These are phyloP conservation scores for Coptodon bakossiorum DNA, from an alignment of 2,113 vertebrate genomes.

Conservation along the genomic window DNA sequence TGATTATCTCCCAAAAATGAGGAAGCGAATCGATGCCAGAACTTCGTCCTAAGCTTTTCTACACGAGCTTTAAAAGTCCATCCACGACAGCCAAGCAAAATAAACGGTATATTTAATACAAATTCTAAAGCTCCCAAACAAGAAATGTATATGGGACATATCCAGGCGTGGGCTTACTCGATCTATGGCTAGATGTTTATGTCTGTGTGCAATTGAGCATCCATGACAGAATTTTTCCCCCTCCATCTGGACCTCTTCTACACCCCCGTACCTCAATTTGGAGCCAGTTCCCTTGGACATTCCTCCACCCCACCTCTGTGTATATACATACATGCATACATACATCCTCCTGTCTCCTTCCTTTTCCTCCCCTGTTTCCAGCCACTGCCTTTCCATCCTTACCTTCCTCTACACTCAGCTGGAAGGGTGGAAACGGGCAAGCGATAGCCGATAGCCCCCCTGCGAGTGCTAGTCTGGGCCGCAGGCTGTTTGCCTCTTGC, in stretches of 20 bases:
- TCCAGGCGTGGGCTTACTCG: constrained; percentile 6
- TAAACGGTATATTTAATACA: constrained; percentile 36
- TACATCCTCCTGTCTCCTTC: constrained; percentile 19
- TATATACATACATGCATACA: constrained; percentile 26
- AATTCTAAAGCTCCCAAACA: constrained; percentile 13
- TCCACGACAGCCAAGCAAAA: constrained; percentile 39
- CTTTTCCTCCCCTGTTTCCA: constrained; percentile 17
- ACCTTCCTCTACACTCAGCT: not conserved
- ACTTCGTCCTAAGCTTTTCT: not conserved
- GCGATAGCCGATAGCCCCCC: constrained; percentile 60
- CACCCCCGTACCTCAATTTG: constrained; percentile 21
- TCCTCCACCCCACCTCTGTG: constrained; percentile 7
- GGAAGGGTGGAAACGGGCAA: constrained; percentile 26
- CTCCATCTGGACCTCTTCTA: constrained; percentile 9
- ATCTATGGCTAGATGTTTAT: constrained; percentile 54
- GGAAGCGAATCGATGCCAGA: not conserved
- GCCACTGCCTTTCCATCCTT: not conserved
- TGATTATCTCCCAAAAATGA: constrained; percentile 14
- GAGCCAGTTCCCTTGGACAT: constrained; percentile 34
- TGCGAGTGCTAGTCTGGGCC: constrained; percentile 47
- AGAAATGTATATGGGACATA: constrained; percentile 42
- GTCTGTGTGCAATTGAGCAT: constrained; percentile 68
- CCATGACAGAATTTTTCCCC: not conserved
- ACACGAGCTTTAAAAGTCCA: not conserved
- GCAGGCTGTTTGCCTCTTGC: constrained; percentile 21